phyloP scores from a whole-genome alignment of 2,797 vertebrate species.

The Tokudaia tokunoshimensis region DNA sequence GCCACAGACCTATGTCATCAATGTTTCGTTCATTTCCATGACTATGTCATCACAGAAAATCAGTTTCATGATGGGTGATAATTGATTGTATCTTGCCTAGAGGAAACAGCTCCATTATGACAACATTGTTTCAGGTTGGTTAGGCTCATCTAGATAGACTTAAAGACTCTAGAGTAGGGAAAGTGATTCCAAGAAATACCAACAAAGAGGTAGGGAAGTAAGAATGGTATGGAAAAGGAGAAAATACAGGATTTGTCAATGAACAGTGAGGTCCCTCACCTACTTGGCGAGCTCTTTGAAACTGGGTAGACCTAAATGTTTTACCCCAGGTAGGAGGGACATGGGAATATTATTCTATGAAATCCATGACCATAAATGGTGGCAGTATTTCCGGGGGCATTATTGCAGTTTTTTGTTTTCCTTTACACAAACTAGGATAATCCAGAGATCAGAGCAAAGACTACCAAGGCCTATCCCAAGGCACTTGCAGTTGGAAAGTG shows the following conservation, averaged over 20 bases:
- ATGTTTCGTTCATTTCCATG: neutral
- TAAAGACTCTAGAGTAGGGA: neutral
- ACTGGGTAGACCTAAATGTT: neutral
- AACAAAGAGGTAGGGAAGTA: neutral
- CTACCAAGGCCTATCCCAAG: neutral
- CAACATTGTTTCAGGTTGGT: neutral
- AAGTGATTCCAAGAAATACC: neutral
- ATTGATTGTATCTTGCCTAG: neutral
- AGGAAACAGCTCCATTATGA: neutral
- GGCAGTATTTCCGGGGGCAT: neutral
- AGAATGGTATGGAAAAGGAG: neutral
- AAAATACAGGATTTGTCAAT: neutral
- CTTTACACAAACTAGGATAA: neutral
- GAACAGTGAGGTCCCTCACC: neutral
- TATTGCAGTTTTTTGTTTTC: neutral
- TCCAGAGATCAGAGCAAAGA: neutral
- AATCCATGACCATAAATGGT: neutral
- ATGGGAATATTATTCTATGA: neutral
- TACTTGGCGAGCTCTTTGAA: neutral
- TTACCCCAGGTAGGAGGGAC: neutral
- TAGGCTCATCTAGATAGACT: neutral
- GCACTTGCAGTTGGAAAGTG: neutral
- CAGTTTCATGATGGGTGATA: neutral
- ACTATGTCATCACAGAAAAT: neutral
- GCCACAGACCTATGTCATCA: neutral